Conservation (phyloP, 1,140 invertebrate genomes). For the Rhysida immarginata region DNA sequence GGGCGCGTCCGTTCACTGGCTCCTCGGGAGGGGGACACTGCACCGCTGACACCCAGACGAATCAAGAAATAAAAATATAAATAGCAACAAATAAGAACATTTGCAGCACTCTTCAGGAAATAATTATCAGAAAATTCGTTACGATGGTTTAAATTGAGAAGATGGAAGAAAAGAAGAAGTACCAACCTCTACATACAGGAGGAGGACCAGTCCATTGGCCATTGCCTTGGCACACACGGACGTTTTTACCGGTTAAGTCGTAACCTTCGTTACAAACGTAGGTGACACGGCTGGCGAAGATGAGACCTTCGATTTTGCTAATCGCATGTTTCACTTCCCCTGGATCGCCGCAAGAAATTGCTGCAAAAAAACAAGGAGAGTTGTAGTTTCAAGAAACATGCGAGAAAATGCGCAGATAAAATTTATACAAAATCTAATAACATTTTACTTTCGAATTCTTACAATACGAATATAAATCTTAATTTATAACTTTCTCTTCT, state of each 20-base stretch:
- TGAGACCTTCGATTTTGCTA: slow-evolving; percentile 80
- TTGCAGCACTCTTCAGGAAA: too few relatives aligned
- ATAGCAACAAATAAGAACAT: too few relatives aligned
- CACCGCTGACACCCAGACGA: slow-evolving; percentile 66
- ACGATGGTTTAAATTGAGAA: too few relatives aligned
- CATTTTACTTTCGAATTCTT: too few relatives aligned
- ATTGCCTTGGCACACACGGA: slow-evolving; percentile 69
- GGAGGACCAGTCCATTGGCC: slow-evolving; percentile 43
- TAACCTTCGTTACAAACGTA: slow-evolving; percentile 87
- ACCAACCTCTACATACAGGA: slow-evolving; percentile 68
- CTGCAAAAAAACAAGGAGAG: too few relatives aligned
- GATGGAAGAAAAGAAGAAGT: slow-evolving; percentile 12
- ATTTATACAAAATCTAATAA: too few relatives aligned
- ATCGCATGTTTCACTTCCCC: slow-evolving; percentile 76
- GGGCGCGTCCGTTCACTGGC: slow-evolving; percentile 74
- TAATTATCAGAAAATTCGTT: too few relatives aligned
- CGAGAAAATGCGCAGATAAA: too few relatives aligned
- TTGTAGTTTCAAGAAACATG: too few relatives aligned
- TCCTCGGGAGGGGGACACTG: slow-evolving; percentile 73
- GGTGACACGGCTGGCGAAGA: slow-evolving; percentile 73
- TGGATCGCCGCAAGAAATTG: slow-evolving; percentile 68
- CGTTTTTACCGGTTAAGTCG: slow-evolving; percentile 67
- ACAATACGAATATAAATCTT: too few relatives aligned
- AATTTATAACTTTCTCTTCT: too few relatives aligned
- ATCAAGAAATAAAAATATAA: too few relatives aligned